A percentile compares a stretch with the other conserved stretches of the same genome.
phyloP scores from a whole-genome alignment of 2,113 vertebrate genomes.

The Anarrhichthys ocellatus region DNA sequence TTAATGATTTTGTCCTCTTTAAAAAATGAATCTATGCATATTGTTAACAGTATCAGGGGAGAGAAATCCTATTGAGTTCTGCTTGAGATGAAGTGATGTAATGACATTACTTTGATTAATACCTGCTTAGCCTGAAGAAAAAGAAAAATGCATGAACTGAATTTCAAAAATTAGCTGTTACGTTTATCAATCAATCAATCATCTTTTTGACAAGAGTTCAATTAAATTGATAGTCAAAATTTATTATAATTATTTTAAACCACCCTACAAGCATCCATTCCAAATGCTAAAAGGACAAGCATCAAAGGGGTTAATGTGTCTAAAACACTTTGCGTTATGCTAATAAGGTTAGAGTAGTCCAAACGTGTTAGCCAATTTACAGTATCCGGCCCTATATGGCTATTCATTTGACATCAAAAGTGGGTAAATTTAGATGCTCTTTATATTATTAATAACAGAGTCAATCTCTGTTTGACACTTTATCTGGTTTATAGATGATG shows the following conservation, averaged over 20 bases:
- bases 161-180: constrained; percentile 17
- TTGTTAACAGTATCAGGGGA: constrained; percentile 51
- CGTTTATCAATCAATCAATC: constrained; percentile 10
- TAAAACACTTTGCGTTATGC: not conserved
- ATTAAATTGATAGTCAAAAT: constrained; percentile 18
- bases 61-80: constrained; percentile 28
- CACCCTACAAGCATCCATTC: not conserved
- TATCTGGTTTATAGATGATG: not conserved
- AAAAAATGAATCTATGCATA: constrained; percentile 77
- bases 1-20: constrained; percentile 41
- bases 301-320: constrained; percentile 14
- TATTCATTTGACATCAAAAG: constrained; percentile 20
- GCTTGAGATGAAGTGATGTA: constrained; percentile 20
- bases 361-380: constrained; percentile 4
- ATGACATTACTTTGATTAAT: constrained; percentile 19
- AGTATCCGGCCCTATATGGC: not conserved
- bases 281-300: constrained; percentile 16
- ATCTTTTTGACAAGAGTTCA: not conserved
- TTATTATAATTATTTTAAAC: not conserved
- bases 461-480: not conserved
- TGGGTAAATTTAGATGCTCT: constrained; percentile 16
- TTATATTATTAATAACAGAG: not conserved
- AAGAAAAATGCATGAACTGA: constrained; percentile 5
- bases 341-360: constrained; percentile 22
- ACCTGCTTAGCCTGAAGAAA: constrained; percentile 5